Evolutionary conservation across 2,888 invertebrate species (phyloP).

Genomic region (Apodemia zela): DNA sequence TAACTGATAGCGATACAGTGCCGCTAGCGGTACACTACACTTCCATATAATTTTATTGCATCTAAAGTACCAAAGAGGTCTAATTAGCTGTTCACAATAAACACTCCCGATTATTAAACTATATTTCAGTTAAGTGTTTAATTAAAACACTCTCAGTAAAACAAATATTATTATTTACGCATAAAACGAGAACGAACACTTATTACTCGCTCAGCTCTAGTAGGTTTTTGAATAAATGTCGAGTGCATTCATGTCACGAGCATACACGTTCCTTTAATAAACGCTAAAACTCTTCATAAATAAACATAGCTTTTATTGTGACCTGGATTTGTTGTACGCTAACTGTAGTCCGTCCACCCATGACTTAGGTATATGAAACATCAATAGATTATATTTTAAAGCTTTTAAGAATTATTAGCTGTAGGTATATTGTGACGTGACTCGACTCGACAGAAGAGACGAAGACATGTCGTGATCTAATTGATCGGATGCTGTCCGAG

Average conservation of each 20-base stretch:
- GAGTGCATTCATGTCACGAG: not conserved
- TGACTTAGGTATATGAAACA: not conserved
- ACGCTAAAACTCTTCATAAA: not conserved
- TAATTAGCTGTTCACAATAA: not conserved
- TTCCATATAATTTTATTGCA: no score
- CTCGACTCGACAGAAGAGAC: no score
- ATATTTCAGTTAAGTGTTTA: not conserved
- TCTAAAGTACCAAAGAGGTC: no score
- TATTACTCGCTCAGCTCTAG: conserved; percentile 1
- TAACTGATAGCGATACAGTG: no score
- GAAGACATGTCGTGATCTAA: no score
- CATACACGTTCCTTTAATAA: conserved; percentile 3
- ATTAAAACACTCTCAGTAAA: not conserved
- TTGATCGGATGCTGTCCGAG: no score
- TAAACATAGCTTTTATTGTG: conserved; percentile 5
- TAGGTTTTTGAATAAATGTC: not conserved
- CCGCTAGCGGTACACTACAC: no score
- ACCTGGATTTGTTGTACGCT: conserved; percentile 1
- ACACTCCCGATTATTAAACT: not conserved
- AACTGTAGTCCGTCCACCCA: not conserved
- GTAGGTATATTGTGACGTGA: no score
- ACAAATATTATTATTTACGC: not conserved
- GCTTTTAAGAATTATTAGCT: not conserved
- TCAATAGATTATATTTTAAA: not conserved
- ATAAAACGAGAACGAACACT: not conserved